A percentile compares a stretch with the other conserved stretches of the same genome.
These are phyloP conservation scores for Eulemur coronatus DNA, from an alignment of 2,797 vertebrate genomes.

Conservation along the genomic window DNA sequence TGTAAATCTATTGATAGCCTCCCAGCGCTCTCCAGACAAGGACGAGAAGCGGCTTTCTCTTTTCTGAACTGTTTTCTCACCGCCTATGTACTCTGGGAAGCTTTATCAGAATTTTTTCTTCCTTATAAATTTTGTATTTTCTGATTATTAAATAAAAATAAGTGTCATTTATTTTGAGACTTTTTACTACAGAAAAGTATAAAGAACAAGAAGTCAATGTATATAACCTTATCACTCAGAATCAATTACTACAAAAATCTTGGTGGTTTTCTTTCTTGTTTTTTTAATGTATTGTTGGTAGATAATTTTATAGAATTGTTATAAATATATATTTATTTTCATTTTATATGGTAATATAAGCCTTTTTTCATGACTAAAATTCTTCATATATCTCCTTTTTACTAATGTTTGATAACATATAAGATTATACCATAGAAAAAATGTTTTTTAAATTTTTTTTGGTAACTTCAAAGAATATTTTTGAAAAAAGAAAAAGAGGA, in stretches of 20 bases:
- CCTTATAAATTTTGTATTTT: neutral
- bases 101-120: neutral
- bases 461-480: neutral
- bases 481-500: neutral
- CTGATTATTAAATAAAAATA: neutral
- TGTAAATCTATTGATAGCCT: neutral
- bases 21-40: neutral
- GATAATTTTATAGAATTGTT: neutral
- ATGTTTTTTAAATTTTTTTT: neutral
- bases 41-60: neutral
- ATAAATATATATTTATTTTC: neutral
- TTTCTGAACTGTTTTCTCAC: neutral
- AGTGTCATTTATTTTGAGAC: neutral
- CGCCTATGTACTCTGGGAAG: neutral
- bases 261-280: neutral
- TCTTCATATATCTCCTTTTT: neutral
- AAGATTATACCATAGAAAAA: neutral
- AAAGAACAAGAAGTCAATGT: neutral
- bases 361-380: neutral
- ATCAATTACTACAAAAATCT: neutral
- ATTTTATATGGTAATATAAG: slow-evolving; percentile 17
- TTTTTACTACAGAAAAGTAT: neutral
- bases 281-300: neutral
- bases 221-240: neutral
- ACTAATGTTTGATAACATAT: neutral